A percentile compares a stretch with the other conserved stretches of the same genome.
Conservation (phyloP, 2,888 invertebrate species). For the Masnerella sp. region DNA sequence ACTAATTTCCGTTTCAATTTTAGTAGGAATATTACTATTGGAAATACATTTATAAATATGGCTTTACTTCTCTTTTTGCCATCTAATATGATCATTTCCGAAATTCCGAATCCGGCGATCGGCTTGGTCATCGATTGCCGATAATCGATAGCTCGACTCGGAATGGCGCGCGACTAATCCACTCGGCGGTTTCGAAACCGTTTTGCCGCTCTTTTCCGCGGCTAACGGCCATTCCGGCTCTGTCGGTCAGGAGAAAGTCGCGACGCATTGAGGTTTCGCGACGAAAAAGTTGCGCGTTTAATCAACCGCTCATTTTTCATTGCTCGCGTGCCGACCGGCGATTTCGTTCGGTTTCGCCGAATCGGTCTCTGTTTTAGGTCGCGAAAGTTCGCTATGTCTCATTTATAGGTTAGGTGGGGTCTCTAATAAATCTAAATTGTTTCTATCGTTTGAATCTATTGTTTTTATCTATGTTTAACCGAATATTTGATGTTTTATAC, state of each 20-base stretch:
- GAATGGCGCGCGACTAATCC: conserved; percentile 19
- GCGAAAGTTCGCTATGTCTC: no score
- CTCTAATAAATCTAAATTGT: no score
- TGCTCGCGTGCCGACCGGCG: no score
- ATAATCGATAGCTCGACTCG: conserved; percentile 19
- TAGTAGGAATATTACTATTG: no score
- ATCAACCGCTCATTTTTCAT: conserved; percentile 8
- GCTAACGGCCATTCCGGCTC: conserved; percentile 6
- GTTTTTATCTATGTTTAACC: no score
- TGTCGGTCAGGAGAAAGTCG: conserved; percentile 22
- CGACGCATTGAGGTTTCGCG: conserved; percentile 8
- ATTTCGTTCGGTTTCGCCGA: no score
- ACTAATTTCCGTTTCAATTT: no score
- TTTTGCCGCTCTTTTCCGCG: conserved; percentile 22
- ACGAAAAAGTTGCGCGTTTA: conserved; percentile 9
- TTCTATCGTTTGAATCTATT: no score
- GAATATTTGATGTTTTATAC: no score
- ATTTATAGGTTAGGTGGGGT: no score
- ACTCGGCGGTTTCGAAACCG: conserved; percentile 12
- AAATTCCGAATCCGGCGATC: conserved; percentile 15
- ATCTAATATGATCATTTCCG: conserved; percentile 13
- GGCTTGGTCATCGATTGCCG: conserved; percentile 16
- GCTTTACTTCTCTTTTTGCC: background rate
- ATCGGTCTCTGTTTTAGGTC: no score
- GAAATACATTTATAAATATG: no score